Evolutionary conservation across 2,113 vertebrate genomes (phyloP).

Genomic region (Rallus limicola): DNA sequence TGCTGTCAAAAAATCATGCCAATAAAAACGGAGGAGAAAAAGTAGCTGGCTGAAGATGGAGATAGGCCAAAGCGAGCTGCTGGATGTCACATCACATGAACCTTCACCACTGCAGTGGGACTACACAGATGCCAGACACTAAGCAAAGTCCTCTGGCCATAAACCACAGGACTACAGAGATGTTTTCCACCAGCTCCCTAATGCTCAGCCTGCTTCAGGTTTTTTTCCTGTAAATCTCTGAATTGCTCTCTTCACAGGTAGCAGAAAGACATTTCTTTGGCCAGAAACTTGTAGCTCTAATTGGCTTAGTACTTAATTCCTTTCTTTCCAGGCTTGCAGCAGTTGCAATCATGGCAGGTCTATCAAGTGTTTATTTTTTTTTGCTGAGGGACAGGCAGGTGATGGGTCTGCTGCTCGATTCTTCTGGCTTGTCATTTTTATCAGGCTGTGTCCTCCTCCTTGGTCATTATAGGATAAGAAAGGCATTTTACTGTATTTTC

Average conservation of each 20-base stretch:
- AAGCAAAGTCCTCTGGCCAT: not conserved
- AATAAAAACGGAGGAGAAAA: constrained; percentile 12
- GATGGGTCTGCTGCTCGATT: constrained; percentile 23
- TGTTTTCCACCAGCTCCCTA: not conserved
- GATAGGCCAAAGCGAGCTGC: not conserved
- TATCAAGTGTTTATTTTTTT: not conserved
- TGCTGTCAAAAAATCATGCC: constrained; percentile 17
- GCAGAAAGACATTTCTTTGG: not conserved
- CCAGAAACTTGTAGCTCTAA: not conserved
- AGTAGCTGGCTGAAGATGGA: not conserved
- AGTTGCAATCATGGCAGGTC: not conserved
- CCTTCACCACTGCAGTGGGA: not conserved
- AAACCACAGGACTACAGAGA: not conserved
- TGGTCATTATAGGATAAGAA: constrained; percentile 54
- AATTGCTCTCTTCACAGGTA: not conserved
- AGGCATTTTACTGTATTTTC: constrained; percentile 54
- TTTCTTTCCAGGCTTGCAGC: not conserved
- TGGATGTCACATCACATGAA: not conserved
- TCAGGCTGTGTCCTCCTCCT: constrained; percentile 19
- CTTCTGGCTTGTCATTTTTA: constrained; percentile 54
- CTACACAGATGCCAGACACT: not conserved
- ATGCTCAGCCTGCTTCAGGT: not conserved
- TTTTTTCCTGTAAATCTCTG: not conserved
- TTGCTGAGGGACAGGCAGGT: constrained; percentile 20
- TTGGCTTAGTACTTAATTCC: not conserved